phyloP scores from a whole-genome alignment of 37 sponge, comb jelly and placozoan species.

The Crambe crambe region DNA sequence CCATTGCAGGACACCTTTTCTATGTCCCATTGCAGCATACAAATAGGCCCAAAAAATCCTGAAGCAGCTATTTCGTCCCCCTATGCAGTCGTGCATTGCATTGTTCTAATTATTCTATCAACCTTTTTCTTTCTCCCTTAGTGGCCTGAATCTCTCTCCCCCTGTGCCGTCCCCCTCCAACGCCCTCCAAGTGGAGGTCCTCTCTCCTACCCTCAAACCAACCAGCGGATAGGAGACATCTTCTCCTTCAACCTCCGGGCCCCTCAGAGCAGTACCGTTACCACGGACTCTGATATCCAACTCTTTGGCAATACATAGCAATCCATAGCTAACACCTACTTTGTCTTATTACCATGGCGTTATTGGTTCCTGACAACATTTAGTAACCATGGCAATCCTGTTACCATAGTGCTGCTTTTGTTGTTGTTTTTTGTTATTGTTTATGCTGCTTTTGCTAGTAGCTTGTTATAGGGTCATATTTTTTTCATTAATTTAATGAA shows the following conservation, averaged over 20 bases:
- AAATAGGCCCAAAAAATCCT: too few relatives aligned
- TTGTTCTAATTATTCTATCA: too few relatives aligned
- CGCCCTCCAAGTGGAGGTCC: neutral
- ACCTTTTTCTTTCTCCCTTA: neutral
- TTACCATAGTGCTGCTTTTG: neutral
- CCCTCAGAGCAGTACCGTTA: neutral
- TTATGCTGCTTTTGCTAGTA: too few relatives aligned
- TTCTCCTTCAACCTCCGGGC: slow-evolving; percentile 25
- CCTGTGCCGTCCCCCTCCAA: neutral
- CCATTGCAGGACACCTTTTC: too few relatives aligned
- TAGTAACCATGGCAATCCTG: neutral
- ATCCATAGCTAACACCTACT: neutral
- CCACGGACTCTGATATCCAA: slow-evolving; percentile 1
- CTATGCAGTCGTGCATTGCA: too few relatives aligned
- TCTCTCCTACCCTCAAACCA: neutral
- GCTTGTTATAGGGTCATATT: neutral
- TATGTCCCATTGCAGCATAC: too few relatives aligned
- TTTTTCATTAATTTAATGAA: too few relatives aligned
- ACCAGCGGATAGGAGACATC: slow-evolving; percentile 29
- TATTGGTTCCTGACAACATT: too few relatives aligned
- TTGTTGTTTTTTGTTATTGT: too few relatives aligned
- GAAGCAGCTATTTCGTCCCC: too few relatives aligned
- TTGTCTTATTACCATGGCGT: neutral
- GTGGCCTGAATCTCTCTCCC: slow-evolving; percentile 24
- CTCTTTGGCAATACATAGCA: slow-evolving; percentile 27